Conservation (phyloP, 2,797 vertebrate genomes). For the Oreonectes daqikongensis region DNA sequence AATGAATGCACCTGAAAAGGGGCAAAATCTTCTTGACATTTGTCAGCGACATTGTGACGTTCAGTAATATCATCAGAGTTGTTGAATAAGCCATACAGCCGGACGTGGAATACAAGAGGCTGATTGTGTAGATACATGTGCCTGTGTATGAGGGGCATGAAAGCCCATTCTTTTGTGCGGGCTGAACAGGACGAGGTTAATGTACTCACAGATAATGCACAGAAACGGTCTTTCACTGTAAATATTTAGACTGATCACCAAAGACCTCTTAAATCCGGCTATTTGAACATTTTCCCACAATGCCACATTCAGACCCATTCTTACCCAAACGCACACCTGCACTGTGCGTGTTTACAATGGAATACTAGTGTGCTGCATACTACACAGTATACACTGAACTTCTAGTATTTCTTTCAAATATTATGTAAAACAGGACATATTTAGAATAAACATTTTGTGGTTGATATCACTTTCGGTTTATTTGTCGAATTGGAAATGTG, state of each 20-base stretch:
- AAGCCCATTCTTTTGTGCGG: slow-evolving; percentile 63
- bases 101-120: slow-evolving; percentile 45
- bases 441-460: not conserved
- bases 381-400: not conserved
- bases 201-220: slow-evolving; percentile 69
- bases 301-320: slow-evolving; percentile 15
- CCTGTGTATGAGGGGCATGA: slow-evolving; percentile 33
- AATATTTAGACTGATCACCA: slow-evolving; percentile 66
- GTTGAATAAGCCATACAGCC: slow-evolving; percentile 26
- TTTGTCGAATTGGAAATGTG: not conserved
- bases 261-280: slow-evolving; percentile 36
- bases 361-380: not conserved
- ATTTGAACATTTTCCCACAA: slow-evolving; percentile 29
- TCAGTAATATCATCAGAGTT: slow-evolving; percentile 30
- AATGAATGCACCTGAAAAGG: slow-evolving; percentile 26
- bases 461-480: not conserved
- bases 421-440: not conserved
- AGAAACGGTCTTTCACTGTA: slow-evolving; percentile 64
- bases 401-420: not conserved
- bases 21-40: not conserved
- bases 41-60: slow-evolving; percentile 38
- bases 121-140: slow-evolving; percentile 37
- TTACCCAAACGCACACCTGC: not conserved
- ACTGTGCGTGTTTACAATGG: not conserved
- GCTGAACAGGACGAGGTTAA: slow-evolving; percentile 66